These are phyloP conservation scores for Myxocyprinus asiaticus DNA, from an alignment of 2,113 vertebrate species.

Conservation along the genomic window DNA sequence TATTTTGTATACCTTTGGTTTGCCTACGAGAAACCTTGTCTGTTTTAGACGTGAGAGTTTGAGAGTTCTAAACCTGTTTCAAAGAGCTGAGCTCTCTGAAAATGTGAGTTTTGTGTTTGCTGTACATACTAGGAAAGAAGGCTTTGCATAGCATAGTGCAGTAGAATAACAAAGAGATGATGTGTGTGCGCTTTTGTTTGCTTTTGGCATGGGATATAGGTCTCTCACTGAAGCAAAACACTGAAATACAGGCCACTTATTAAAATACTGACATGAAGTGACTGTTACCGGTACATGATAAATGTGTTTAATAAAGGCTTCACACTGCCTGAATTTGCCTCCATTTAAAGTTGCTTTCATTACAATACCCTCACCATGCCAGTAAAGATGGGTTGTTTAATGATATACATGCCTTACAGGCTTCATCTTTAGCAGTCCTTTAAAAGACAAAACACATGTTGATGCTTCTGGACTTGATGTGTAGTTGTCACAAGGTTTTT, in stretches of 20 bases:
- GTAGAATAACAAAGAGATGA: too few species aligned
- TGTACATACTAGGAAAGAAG: too few species aligned
- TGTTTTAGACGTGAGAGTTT: too few species aligned
- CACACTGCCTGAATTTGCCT: constrained; percentile 59
- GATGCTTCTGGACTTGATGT: constrained; percentile 10
- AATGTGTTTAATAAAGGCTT: constrained; percentile 74
- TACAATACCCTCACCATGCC: constrained; percentile 69
- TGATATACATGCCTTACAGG: neutral
- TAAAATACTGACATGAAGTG: constrained; percentile 51
- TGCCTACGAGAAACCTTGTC: too few species aligned
- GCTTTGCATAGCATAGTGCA: too few species aligned
- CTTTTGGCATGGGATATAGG: neutral
- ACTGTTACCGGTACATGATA: constrained; percentile 67
- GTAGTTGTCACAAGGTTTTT: neutral
- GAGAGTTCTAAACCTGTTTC: too few species aligned
- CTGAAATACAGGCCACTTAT: constrained; percentile 30
- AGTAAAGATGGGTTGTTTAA: constrained; percentile 28
- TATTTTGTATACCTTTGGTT: too few species aligned
- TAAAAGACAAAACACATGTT: constrained; percentile 18
- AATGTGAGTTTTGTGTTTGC: too few species aligned
- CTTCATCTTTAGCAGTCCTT: neutral
- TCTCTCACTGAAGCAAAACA: constrained; percentile 21
- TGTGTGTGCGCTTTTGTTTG: too few species aligned
- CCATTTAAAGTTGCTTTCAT: constrained; percentile 63
- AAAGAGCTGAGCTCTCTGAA: too few species aligned